Conservation (phyloP, 2,113 vertebrate species). For the Embiotoca jacksoni region DNA sequence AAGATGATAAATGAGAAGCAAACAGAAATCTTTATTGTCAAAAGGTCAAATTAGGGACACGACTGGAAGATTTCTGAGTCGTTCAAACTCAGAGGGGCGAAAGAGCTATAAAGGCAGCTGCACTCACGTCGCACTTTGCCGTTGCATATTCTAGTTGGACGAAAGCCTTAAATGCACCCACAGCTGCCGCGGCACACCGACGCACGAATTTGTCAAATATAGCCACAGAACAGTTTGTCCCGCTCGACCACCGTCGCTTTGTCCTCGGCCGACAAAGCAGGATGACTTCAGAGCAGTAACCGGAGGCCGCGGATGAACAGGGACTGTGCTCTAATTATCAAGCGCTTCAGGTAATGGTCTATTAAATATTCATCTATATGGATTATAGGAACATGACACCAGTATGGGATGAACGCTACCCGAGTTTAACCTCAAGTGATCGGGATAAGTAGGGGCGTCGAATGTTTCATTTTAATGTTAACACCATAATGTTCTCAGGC, state of each 20-base stretch:
- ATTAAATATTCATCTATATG: conserved; percentile 66
- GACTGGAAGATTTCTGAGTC: no score
- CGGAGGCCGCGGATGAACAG: conserved; percentile 34
- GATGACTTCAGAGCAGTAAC: conserved; percentile 44
- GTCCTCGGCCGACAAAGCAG: conserved; percentile 38
- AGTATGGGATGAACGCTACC: conserved; percentile 19
- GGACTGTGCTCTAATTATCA: conserved; percentile 53
- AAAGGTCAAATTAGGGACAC: background rate
- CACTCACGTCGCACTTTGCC: conserved; percentile 1
- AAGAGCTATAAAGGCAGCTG: conserved; percentile 1
- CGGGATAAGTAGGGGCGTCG: conserved; percentile 4
- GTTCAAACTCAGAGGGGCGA: background rate
- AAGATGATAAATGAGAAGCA: background rate
- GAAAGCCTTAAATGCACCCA: conserved; percentile 24
- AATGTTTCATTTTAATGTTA: conserved; percentile 9
- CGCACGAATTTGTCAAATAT: conserved; percentile 41
- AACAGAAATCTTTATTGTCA: background rate
- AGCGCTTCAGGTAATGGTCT: conserved; percentile 52
- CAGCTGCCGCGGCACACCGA: conserved; percentile 35
- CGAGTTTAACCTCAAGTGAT: conserved; percentile 37
- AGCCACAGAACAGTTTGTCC: conserved; percentile 12
- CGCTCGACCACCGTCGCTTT: background rate
- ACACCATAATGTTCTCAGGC: conserved; percentile 9
- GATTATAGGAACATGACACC: conserved; percentile 60
- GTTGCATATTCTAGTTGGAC: background rate